Evolutionary conservation across 2,113 vertebrate species (phyloP), one percentile per base, ranked within the genome.

Genomic region (Cottus gobio): DNA sequence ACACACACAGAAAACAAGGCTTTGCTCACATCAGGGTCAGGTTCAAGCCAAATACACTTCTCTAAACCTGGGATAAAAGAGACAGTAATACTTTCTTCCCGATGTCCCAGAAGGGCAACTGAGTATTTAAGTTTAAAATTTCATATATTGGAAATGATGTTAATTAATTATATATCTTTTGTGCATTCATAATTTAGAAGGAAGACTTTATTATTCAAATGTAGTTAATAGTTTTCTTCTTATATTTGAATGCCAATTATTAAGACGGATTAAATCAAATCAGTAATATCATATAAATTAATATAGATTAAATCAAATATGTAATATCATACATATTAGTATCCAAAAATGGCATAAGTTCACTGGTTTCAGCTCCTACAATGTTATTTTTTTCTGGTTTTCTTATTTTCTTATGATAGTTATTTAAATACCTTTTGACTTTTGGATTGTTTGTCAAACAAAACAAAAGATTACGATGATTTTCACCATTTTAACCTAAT

Each of bases 21-120:
- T 73, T 72, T 73, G 28, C 79, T 75, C 70, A 73, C 67, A 74
- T 77, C 48, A 61, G 85, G 88, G 87, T 85, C 85, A 89, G 70
- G 70, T 84, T 82, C 74, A 77, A 73, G 66, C 57, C 63, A 74
- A 83, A 83, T 68, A 37, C 61, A 83, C 71, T 66, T 82, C 50
- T 71, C 8, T 82, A 76, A 71, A 77, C 37, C 56, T 71, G 34
- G 54, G 65, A 76, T 76, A 36, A 67, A 68, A 7, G 64, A 75
- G 46, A 3, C 57, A 61, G 11, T 3, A 34, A 44, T 66, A 44
- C 56, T 75, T 48, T 56, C 12, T 6, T 26, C 20, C 62, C 31
- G 16, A n/a, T 37, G 66, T 66, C 69, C 44, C 58, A 77, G 46
- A 73, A 58, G 26, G 75, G 48, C 31, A 75, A 13, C 36, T 58